Percentiles rank a stretch among this genome's conserved stretches.
Evolutionary conservation across 2,888 invertebrate species (phyloP).

Genomic region (Heteromyza rotundicornis): DNA sequence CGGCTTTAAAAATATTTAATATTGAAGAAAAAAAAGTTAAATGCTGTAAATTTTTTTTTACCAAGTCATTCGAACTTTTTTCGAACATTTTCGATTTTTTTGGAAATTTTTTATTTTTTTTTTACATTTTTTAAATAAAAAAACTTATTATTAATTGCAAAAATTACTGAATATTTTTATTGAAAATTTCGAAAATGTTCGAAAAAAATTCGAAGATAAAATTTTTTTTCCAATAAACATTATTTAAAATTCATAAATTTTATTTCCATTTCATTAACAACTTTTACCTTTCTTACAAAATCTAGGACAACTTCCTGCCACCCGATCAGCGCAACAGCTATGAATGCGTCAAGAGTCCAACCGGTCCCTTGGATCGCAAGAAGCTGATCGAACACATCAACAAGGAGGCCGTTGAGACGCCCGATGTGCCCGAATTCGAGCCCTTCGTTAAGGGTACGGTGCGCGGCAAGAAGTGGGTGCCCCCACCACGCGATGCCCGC

Average conservation of each 20-base stretch:
- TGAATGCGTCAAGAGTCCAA: constrained; percentile 93
- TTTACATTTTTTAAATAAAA: background rate
- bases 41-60: too few species aligned
- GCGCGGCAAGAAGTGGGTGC: constrained; percentile 91
- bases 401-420: constrained; percentile 97
- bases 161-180: too few species aligned
- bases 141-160: background rate
- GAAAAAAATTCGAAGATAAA: too few species aligned
- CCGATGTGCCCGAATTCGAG: constrained; percentile 95
- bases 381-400: constrained; percentile 96
- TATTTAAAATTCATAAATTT: too few species aligned
- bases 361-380: constrained; percentile 94
- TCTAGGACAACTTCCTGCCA: constrained; percentile 96
- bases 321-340: constrained; percentile 95
- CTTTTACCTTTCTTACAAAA: background rate
- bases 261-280: background rate
- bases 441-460: constrained; percentile 90
- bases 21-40: too few species aligned
- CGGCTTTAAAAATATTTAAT: too few species aligned
- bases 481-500: constrained; percentile 75
- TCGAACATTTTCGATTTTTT: too few species aligned
- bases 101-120: background rate
- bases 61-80: too few species aligned
- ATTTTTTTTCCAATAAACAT: too few species aligned
- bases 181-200: too few species aligned